Conservation (phyloP, 2,888 invertebrate genomes). For the Apamea crenata region DNA sequence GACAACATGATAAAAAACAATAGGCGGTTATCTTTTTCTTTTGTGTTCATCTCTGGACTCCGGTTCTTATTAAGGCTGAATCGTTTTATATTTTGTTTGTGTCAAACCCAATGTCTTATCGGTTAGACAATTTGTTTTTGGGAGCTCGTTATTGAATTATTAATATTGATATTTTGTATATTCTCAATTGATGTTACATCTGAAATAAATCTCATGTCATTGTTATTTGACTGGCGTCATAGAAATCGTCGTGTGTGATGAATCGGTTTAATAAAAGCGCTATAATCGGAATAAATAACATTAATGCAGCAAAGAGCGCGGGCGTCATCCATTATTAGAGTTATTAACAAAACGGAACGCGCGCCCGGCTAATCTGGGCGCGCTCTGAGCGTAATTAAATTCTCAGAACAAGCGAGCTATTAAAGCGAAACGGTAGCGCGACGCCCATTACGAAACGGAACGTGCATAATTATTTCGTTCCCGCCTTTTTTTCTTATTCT, state of each 20-base stretch:
- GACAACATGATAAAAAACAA: conserved; percentile 91
- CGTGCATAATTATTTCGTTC: conserved; percentile 91
- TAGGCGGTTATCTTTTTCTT: conserved; percentile 89
- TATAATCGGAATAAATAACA: conserved; percentile 75
- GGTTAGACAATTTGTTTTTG: conserved; percentile 89
- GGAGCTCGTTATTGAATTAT: conserved; percentile 88
- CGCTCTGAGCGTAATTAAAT: conserved; percentile 88
- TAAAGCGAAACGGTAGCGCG: conserved; percentile 90
- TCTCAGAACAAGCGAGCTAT: conserved; percentile 89
- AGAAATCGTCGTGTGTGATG: conserved; percentile 61
- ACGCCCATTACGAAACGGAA: conserved; percentile 89
- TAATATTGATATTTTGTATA: conserved; percentile 82
- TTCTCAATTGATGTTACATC: conserved; percentile 72
- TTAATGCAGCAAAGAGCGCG: conserved; percentile 77
- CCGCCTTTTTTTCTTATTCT: conserved; percentile 86
- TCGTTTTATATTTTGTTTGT: conserved; percentile 87
- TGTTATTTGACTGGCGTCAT: conserved; percentile 42
- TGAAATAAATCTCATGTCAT: conserved; percentile 64
- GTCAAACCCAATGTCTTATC: conserved; percentile 86
- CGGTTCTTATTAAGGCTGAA: conserved; percentile 89
- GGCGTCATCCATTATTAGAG: conserved; percentile 88
- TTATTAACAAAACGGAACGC: conserved; percentile 89
- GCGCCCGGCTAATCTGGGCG: conserved; percentile 86
- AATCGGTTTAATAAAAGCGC: conserved; percentile 72
- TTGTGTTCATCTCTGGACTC: conserved; percentile 89